These are phyloP conservation scores for Sinhomidia bicolor DNA, from an alignment of 2,888 invertebrate species.

Conservation along the genomic window DNA sequence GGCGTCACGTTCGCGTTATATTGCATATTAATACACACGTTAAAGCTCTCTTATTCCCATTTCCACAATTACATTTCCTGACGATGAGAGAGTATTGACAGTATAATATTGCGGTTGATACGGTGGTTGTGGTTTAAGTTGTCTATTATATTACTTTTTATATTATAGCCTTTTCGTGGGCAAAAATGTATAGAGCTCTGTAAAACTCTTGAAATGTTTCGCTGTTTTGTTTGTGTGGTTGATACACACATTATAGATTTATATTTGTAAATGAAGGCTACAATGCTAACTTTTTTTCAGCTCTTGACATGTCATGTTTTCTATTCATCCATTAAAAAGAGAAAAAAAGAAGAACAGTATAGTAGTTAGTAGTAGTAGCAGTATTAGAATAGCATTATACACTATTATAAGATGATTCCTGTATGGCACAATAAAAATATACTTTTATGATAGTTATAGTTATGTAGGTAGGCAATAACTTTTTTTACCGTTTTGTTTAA, in stretches of 20 bases:
- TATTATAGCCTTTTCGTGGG: too few relatives aligned
- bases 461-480: background rate
- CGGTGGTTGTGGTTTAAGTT: background rate
- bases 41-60: background rate
- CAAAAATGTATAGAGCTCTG: background rate
- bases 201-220: background rate
- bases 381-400: too few relatives aligned
- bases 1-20: constrained; percentile 64
- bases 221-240: constrained; percentile 8
- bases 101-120: background rate
- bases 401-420: background rate
- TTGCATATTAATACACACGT: constrained; percentile 52
- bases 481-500: constrained; percentile 1
- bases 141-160: background rate
- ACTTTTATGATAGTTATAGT: background rate
- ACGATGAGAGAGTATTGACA: too few relatives aligned
- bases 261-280: constrained; percentile 59
- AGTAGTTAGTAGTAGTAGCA: too few relatives aligned
- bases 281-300: background rate
- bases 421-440: constrained; percentile 9
- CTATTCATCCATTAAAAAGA: background rate
- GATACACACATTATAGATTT: constrained; percentile 59
- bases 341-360: background rate
- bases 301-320: constrained; percentile 23
- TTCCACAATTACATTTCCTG: too few relatives aligned